Evolutionary conservation across 2,113 vertebrate genomes (phyloP).

Genomic region (Neomonachus schauinslandi): DNA sequence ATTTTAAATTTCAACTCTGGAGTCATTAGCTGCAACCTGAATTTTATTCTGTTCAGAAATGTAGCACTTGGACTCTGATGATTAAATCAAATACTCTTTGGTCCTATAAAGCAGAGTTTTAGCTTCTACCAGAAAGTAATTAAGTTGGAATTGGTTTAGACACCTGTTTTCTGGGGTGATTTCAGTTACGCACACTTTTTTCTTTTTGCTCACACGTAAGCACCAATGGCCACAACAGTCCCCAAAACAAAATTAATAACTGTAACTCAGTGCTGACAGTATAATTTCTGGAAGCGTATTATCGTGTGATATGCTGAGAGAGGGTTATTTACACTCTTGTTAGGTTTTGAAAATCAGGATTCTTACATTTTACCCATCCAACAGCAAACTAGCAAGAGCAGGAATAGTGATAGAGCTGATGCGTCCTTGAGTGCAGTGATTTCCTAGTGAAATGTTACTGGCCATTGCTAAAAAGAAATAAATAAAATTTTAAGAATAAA

Average conservation of each 20-base stretch:
- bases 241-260: background rate
- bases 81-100: conserved; percentile 1
- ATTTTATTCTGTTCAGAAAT: conserved; percentile 48
- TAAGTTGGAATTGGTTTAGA: conserved; percentile 15
- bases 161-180: background rate
- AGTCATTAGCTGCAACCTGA: conserved; percentile 27
- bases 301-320: background rate
- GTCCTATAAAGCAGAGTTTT: conserved; percentile 8
- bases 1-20: background rate
- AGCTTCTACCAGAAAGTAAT: background rate
- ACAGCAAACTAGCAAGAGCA: background rate
- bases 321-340: background rate
- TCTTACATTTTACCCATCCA: background rate
- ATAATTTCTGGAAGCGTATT: background rate
- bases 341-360: background rate
- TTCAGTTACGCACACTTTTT: background rate
- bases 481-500: background rate
- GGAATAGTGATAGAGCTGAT: rapidly evolving
- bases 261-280: background rate
- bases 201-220: background rate
- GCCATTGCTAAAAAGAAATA: background rate
- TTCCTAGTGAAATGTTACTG: background rate
- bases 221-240: background rate
- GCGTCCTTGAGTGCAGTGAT: no score
- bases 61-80: background rate